These are phyloP conservation scores for Halcyon senegalensis DNA, from an alignment of 2,113 vertebrate genomes.

Conservation along the genomic window DNA sequence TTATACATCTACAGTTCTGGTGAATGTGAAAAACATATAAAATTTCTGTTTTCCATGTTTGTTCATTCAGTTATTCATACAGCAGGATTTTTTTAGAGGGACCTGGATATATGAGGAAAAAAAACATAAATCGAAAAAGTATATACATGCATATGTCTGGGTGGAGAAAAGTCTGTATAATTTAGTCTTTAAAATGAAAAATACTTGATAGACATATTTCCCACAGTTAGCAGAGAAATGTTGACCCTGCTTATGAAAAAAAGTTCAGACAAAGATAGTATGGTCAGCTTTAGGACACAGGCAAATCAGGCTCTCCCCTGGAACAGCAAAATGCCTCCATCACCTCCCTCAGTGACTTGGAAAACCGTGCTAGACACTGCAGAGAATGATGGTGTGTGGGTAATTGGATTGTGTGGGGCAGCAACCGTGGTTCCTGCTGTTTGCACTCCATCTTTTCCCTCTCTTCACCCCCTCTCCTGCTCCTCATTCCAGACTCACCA, in stretches of 20 bases:
- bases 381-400: not conserved
- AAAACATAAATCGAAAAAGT: not conserved
- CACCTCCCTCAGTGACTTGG: not conserved
- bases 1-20: not conserved
- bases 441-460: not conserved
- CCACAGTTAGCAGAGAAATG: not conserved
- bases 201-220: not conserved
- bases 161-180: not conserved
- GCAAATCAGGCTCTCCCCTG: not conserved
- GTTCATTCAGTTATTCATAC: not conserved
- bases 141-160: not conserved
- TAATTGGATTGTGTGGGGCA: not conserved
- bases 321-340: not conserved
- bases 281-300: not conserved
- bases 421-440: rapidly evolving
- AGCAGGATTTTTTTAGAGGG: not conserved
- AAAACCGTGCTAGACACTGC: not conserved
- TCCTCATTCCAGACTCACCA: not conserved
- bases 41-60: not conserved
- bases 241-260: not conserved
- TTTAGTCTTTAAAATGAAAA: not conserved
- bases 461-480: not conserved
- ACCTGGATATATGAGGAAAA: not conserved
- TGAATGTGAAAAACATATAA: not conserved
- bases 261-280: not conserved